A percentile compares a stretch with the other conserved stretches of the same genome.
phyloP scores from a whole-genome alignment of 1,140 invertebrate genomes.

The Drosophila sechellia region DNA sequence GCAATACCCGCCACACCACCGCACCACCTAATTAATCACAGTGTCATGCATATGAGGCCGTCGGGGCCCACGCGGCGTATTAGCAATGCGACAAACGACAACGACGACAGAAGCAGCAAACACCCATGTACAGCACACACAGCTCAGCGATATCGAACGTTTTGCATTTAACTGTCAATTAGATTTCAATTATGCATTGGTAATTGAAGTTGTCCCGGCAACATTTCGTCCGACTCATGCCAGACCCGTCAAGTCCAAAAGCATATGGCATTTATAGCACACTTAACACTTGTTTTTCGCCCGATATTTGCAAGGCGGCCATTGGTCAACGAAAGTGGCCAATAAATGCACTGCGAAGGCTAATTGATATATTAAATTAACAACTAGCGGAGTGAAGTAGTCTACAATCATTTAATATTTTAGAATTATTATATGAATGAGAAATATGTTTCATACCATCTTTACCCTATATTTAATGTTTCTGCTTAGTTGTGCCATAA shows the following conservation, averaged over 20 bases:
- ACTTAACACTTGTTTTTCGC: slow-evolving; percentile 67
- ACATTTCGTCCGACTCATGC: slow-evolving; percentile 50
- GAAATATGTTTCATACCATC: too few relatives aligned
- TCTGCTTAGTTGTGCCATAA: not conserved
- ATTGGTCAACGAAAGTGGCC: slow-evolving; percentile 5
- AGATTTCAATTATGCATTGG: slow-evolving; percentile 82
- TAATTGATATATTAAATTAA: too few relatives aligned
- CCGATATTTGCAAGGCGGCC: slow-evolving; percentile 18
- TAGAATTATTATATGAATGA: too few relatives aligned
- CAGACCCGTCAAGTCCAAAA: slow-evolving; percentile 60
- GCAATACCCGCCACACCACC: not conserved
- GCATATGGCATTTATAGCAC: slow-evolving; percentile 31
- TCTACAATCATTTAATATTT: too few relatives aligned
- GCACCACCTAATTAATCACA: slow-evolving; percentile 71
- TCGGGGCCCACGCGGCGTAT: slow-evolving; percentile 69
- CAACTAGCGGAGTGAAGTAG: not conserved
- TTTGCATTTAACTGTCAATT: slow-evolving; percentile 80
- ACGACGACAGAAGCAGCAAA: slow-evolving; percentile 12
- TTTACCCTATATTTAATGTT: too few relatives aligned
- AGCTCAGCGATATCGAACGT: slow-evolving; percentile 30
- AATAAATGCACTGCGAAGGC: slow-evolving; percentile 4
- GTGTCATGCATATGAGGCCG: slow-evolving; percentile 72
- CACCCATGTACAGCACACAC: not conserved
- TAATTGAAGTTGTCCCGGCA: slow-evolving; percentile 62
- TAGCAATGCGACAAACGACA: slow-evolving; percentile 60